Conservation (phyloP, 2,797 vertebrate species). For the Chelmon rostratus region DNA sequence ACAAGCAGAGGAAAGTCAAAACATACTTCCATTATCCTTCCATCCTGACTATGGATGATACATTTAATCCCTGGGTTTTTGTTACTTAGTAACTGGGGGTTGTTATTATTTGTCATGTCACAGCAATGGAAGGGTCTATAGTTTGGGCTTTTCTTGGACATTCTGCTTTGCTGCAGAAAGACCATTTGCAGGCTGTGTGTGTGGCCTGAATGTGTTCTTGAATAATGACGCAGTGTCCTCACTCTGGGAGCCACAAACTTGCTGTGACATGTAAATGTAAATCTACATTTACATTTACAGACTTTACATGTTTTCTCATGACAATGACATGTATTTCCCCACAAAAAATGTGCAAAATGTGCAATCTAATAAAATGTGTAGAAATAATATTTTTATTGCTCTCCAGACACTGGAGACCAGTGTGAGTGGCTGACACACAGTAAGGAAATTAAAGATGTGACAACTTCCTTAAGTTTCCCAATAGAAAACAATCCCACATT, state of each 20-base stretch:
- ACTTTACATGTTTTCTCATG: neutral
- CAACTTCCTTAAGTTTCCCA: neutral
- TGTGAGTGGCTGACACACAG: neutral
- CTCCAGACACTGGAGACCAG: neutral
- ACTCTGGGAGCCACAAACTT: neutral
- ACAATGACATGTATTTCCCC: neutral
- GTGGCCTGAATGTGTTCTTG: neutral
- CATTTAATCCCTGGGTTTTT: constrained; percentile 71
- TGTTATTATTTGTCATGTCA: constrained; percentile 62
- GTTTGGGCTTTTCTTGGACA: constrained; percentile 34
- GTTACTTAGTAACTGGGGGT: constrained; percentile 73
- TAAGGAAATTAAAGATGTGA: neutral
- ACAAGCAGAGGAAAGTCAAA: constrained; percentile 68
- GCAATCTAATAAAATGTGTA: neutral
- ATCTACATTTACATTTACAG: neutral
- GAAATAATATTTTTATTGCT: neutral
- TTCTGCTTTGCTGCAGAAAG: constrained; percentile 9
- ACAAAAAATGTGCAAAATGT: neutral
- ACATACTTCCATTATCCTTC: constrained; percentile 66
- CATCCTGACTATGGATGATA: constrained; percentile 62
- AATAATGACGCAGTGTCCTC: neutral
- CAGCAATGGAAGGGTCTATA: constrained; percentile 40
- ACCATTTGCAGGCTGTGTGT: neutral
- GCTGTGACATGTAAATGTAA: neutral
- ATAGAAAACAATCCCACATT: neutral